Evolutionary conservation across 2,888 invertebrate species (phyloP), one percentile per base, ranked within the genome.

Genomic region (Drosophila paracracens): DNA sequence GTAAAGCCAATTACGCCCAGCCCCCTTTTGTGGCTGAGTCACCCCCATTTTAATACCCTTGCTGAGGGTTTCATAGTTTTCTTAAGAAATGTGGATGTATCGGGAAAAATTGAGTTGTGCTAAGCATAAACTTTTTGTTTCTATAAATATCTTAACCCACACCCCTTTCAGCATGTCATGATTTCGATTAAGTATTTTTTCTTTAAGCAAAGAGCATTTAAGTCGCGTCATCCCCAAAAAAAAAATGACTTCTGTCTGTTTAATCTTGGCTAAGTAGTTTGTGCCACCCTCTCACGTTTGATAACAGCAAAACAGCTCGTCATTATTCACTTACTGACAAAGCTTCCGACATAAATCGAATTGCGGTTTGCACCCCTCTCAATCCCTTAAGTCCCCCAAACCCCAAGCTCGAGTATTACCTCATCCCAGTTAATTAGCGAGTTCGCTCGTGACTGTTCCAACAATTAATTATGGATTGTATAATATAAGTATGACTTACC

Each of bases 401-500:
- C 53, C 64, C 67, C 13, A 8, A 56, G 53, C 48, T 62, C 11
- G 43, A 61, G 80, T 43, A 69, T 80, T 69, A 75, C 60, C 71
- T 80, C 83, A 74, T 78, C 73, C 56, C 68, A 43, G 43, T 48
- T 81, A 61, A 80, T 80, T 80, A 67, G 70, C 40, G 50, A 74
- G 52, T 68, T 69, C 67, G 43, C 43, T 80, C 72, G 76, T 79
- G 79, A 79, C 66, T 57, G 48, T 16, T 35, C 27, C 21, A 59
- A 50, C 61, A 56, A 11, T 69, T 58, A 72, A 77, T 58, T 54
- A 60, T 50, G 27, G 31, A 40, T 74, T 27, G 16, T 50, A n/a
- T 29, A n/a, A 62, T 54, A 56, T 7, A 4, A 8, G n/a, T 65
- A 50, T 25, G 52, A 64, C 90, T 93, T 92, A 95, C 95, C 94